phyloP scores from a whole-genome alignment of 2,797 vertebrate species.

The Pseudopleuronectes americanus region DNA sequence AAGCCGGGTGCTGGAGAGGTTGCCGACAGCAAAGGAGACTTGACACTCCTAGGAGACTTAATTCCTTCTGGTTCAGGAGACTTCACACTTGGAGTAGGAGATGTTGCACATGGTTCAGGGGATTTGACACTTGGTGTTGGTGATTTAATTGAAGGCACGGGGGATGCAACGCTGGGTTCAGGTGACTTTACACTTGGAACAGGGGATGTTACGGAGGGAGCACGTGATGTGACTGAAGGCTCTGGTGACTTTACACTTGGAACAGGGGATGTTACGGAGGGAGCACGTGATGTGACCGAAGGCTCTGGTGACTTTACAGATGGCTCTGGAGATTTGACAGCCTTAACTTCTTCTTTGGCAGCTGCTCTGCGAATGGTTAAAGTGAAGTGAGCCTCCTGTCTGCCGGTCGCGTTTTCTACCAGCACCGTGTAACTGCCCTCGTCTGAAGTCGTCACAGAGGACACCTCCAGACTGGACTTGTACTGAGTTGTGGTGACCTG shows the following conservation, averaged over 20 bases:
- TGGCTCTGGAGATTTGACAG: slow-evolving; percentile 88
- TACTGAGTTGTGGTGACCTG: slow-evolving; percentile 92
- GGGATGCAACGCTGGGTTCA: slow-evolving; percentile 65
- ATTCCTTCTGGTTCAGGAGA: slow-evolving; percentile 70
- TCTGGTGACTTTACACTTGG: slow-evolving; percentile 81
- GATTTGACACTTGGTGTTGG: slow-evolving; percentile 69
- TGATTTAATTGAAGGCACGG: slow-evolving; percentile 69
- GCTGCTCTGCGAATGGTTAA: slow-evolving; percentile 88
- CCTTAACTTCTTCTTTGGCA: slow-evolving; percentile 85
- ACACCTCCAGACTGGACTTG: slow-evolving; percentile 94
- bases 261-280: slow-evolving; percentile 67
- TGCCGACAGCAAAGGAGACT: slow-evolving; percentile 61
- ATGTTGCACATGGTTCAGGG: slow-evolving; percentile 58
- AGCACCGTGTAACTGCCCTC: slow-evolving; percentile 94
- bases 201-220: slow-evolving; percentile 64
- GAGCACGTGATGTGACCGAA: too few species aligned
- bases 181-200: slow-evolving; percentile 70
- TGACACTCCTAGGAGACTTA: slow-evolving; percentile 71
- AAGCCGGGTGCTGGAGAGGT: slow-evolving; percentile 63
- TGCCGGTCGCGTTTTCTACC: slow-evolving; percentile 93
- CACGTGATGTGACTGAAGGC: slow-evolving; percentile 46
- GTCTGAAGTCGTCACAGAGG: slow-evolving; percentile 87
- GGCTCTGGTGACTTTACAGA: slow-evolving; percentile 84
- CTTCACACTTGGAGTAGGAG: slow-evolving; percentile 60
- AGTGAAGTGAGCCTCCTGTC: slow-evolving; percentile 93